Evolutionary conservation across 2,888 invertebrate genomes (phyloP).

Genomic region (Brachyopa scutellaris): DNA sequence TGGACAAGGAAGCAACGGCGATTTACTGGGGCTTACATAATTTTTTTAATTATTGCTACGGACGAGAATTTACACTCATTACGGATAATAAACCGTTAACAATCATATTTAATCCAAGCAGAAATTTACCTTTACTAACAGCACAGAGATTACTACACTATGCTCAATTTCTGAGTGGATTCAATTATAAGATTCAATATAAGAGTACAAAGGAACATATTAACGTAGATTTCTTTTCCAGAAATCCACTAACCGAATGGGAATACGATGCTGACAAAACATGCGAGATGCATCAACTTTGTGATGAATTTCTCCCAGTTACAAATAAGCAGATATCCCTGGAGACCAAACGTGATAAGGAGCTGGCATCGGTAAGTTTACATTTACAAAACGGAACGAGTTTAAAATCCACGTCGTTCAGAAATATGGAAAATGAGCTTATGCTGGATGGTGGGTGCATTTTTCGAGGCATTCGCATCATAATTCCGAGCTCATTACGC

Average conservation of each 20-base stretch:
- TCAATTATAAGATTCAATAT: too few relatives aligned
- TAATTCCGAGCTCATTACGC: conserved; percentile 15
- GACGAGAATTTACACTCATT: too few relatives aligned
- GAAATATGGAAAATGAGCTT: conserved; percentile 3
- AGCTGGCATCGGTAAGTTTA: not conserved
- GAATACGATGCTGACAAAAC: not conserved
- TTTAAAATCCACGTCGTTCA: not conserved
- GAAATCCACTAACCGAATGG: not conserved
- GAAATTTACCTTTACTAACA: too few relatives aligned
- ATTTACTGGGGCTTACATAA: conserved; percentile 33
- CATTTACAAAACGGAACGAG: conserved; percentile 5
- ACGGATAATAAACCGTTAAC: conserved; percentile 57
- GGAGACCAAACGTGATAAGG: conserved; percentile 3
- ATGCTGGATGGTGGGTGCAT: conserved; percentile 21
- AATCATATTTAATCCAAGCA: conserved; percentile 54
- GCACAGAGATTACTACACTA: too few relatives aligned
- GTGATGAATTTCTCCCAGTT: conserved; percentile 12
- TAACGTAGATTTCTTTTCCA: conserved; percentile 36
- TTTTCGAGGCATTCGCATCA: conserved; percentile 2
- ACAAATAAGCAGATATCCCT: conserved; percentile 4
- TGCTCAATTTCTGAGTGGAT: too few relatives aligned
- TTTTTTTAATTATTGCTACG: too few relatives aligned
- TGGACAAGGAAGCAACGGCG: conserved; percentile 9
- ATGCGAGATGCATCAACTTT: not conserved
- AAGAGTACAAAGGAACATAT: conserved; percentile 47